phyloP scores from a whole-genome alignment of 1,140 invertebrate genomes.

The Brachionus sp. region DNA sequence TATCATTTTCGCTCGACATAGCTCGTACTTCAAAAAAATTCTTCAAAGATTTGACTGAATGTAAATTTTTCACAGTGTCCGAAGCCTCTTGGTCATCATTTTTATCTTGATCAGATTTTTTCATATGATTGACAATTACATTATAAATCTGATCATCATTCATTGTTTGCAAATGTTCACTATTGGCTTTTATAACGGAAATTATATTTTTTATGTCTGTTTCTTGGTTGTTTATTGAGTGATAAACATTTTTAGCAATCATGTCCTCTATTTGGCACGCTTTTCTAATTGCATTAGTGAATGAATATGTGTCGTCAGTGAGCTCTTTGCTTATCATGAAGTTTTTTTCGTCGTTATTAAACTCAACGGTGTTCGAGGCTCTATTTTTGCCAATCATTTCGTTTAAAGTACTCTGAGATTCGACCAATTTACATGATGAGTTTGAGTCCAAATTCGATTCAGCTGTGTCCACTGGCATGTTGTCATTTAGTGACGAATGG shows the following conservation, averaged over 20 bases:
- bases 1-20: not conserved
- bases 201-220: not conserved
- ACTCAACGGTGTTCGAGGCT: not conserved
- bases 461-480: not conserved
- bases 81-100: not conserved
- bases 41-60: constrained; percentile 44
- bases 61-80: constrained; percentile 33
- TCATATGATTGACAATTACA: not conserved
- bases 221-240: not conserved
- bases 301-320: not conserved
- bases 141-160: constrained; percentile 35
- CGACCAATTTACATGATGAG: not conserved
- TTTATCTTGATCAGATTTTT: not conserved
- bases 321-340: not conserved
- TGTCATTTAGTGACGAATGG: not conserved
- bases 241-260: not conserved
- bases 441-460: constrained; percentile 13
- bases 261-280: constrained; percentile 41
- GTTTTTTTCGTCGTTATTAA: not conserved
- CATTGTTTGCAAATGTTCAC: constrained; percentile 15
- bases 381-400: not conserved
- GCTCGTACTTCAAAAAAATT: constrained; percentile 37
- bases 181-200: not conserved
- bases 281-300: constrained; percentile 33
- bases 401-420: not conserved